These are phyloP conservation scores for Cirrhinus mrigala DNA, from an alignment of 2,797 vertebrate genomes.

Conservation along the genomic window DNA sequence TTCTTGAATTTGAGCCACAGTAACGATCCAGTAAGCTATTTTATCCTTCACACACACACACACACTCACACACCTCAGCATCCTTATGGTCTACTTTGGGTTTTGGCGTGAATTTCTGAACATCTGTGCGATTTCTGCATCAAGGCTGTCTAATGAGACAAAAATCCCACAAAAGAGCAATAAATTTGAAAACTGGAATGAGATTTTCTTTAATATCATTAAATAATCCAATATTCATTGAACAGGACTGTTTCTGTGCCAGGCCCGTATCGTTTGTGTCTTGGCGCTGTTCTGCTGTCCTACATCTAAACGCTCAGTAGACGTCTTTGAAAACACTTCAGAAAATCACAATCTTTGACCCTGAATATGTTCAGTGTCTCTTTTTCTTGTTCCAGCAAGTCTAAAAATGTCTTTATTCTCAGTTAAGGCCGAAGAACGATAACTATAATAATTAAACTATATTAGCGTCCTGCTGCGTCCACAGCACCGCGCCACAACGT, in stretches of 20 bases:
- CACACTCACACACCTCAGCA: background rate
- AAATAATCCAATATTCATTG: background rate
- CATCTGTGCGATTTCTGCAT: background rate
- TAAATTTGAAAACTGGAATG: background rate
- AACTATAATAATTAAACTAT: background rate
- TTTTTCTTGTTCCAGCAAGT: background rate
- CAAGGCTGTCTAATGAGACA: background rate
- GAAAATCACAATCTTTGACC: background rate
- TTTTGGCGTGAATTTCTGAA: constrained; percentile 4
- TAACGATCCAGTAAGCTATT: background rate
- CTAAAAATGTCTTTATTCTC: too few species aligned
- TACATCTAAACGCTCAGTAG: background rate
- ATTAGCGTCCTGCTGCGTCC: background rate
- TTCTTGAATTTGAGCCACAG: constrained; percentile 3
- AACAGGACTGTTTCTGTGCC: background rate
- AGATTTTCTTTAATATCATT: background rate
- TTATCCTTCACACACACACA: background rate
- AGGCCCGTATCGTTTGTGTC: background rate
- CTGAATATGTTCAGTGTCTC: background rate
- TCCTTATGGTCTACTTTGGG: background rate
- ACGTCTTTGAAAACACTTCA: constrained; percentile 6
- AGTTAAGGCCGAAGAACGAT: too few species aligned
- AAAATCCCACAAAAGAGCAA: constrained; percentile 7
- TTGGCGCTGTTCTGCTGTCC: background rate
- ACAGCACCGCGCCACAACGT: background rate